Conservation (phyloP, 2,797 vertebrate species). For the Setipinna tenuifilis region DNA sequence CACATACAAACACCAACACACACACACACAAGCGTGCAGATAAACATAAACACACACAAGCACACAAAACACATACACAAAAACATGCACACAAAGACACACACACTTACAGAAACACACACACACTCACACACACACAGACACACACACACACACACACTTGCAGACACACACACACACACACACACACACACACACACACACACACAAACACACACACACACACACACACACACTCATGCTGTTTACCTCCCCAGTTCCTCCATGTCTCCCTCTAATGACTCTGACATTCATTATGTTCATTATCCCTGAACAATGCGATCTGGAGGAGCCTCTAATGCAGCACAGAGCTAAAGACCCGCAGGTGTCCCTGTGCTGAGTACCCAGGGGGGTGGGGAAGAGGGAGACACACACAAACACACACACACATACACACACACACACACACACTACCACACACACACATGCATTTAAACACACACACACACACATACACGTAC, state of each 20-base stretch:
- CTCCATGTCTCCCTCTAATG: constrained; percentile 29
- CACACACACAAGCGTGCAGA: background rate
- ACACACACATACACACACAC: background rate
- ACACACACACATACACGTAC: background rate
- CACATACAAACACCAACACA: background rate
- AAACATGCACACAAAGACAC: background rate
- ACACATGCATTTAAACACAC: background rate
- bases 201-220: background rate
- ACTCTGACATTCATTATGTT: constrained; percentile 26
- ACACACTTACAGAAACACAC: background rate
- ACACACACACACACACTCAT: background rate
- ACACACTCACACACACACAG: background rate
- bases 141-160: background rate
- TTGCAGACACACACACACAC: background rate
- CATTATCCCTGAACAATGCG: constrained; percentile 16
- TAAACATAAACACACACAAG: background rate
- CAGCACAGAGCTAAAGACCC: constrained; percentile 8
- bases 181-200: background rate
- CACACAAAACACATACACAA: background rate
- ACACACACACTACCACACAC: background rate
- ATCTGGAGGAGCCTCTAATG: constrained; percentile 4
- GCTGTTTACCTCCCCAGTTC: background rate
- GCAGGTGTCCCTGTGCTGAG: background rate
- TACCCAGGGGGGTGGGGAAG: background rate
- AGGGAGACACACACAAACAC: background rate